Conservation (phyloP, 2,113 vertebrate species). For the Lota lota region DNA sequence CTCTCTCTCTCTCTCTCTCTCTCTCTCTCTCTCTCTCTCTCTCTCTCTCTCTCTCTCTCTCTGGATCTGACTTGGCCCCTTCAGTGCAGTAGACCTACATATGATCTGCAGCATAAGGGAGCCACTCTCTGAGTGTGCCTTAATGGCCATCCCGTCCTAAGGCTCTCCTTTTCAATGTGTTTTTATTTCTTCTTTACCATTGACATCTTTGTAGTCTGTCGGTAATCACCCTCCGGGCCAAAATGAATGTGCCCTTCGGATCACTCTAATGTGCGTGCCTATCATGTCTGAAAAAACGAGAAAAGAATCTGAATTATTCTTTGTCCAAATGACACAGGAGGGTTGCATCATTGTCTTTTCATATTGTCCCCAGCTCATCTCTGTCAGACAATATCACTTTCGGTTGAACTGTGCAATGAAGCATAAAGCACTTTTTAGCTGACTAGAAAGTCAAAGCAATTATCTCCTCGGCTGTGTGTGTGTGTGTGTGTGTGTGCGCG, state of each 20-base stretch:
- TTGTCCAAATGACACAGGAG: conserved; percentile 27
- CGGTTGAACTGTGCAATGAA: conserved; percentile 35
- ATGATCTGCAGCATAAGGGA: conserved; percentile 29
- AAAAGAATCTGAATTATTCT: conserved; percentile 4
- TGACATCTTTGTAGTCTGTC: conserved; percentile 30
- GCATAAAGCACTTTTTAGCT: conserved; percentile 34
- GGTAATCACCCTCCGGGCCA: conserved; percentile 44
- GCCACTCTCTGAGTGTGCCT: conserved; percentile 32
- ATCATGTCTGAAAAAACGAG: conserved; percentile 6
- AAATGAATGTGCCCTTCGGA: conserved; percentile 20
- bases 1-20: background rate
- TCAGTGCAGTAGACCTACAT: conserved; percentile 33
- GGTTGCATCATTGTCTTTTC: conserved; percentile 34
- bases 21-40: conserved; percentile 4
- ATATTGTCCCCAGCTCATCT: conserved; percentile 27
- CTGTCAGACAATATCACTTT: conserved; percentile 43
- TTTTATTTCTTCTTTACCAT: conserved; percentile 25
- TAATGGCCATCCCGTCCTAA: conserved; percentile 42
- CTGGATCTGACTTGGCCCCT: background rate
- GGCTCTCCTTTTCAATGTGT: conserved; percentile 9
- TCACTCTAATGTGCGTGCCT: no score
- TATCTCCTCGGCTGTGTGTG: conserved; percentile 38
- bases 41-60: no score
- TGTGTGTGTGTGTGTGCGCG: conserved; percentile 9
- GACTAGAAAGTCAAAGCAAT: conserved; percentile 36